phyloP scores from a whole-genome alignment of 1,140 invertebrate species.

The Caerostris extrusa region DNA sequence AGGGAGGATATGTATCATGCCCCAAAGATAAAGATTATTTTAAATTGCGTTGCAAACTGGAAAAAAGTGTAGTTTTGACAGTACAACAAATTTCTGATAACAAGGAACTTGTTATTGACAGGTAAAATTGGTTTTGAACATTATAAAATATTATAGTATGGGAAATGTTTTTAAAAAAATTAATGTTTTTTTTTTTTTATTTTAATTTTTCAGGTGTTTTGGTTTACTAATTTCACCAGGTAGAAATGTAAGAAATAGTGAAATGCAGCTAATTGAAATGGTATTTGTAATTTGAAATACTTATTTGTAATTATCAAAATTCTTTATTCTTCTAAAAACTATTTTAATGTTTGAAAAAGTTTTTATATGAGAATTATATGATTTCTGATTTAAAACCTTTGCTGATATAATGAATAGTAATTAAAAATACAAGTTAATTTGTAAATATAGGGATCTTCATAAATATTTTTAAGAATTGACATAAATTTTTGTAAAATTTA shows the following conservation, averaged over 20 bases:
- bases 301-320: neutral
- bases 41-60: constrained; percentile 93
- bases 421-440: too few relatives aligned
- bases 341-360: too few relatives aligned
- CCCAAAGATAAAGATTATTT: constrained; percentile 95
- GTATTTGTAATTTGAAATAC: constrained; percentile 82
- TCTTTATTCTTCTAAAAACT: neutral
- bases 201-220: constrained; percentile 89
- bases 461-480: too few relatives aligned
- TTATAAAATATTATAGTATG: neutral
- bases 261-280: constrained; percentile 98
- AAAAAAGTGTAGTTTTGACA: constrained; percentile 95
- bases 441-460: too few relatives aligned
- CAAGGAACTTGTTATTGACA: constrained; percentile 82
- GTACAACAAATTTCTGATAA: constrained; percentile 89
- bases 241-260: constrained; percentile 94
- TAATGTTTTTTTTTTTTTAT: constrained; percentile 21
- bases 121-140: constrained; percentile 78
- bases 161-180: neutral
- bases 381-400: too few relatives aligned
- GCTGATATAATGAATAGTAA: too few relatives aligned
- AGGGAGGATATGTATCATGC: constrained; percentile 91
- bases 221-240: constrained; percentile 96
- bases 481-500: too few relatives aligned
- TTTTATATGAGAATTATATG: too few relatives aligned